These are phyloP conservation scores for Patella ulyssiponensis DNA, from an alignment of 2,888 invertebrate species.

Conservation along the genomic window DNA sequence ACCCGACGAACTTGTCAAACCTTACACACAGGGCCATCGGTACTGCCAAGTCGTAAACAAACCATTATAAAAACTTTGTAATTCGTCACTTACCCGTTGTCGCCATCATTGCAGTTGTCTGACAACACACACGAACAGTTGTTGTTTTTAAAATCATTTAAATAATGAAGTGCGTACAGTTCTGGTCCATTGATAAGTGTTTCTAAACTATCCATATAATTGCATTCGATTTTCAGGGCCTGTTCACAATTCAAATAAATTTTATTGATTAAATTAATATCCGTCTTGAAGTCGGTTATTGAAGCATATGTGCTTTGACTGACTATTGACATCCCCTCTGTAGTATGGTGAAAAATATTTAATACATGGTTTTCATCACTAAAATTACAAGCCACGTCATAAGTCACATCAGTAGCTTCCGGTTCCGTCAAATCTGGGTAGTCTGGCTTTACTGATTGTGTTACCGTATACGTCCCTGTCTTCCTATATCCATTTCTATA, in stretches of 20 bases:
- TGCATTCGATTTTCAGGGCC: background rate
- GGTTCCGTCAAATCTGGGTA: too few relatives aligned
- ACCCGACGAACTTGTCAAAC: too few relatives aligned
- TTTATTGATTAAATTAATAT: background rate
- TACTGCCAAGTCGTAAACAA: too few relatives aligned
- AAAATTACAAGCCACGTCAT: too few relatives aligned
- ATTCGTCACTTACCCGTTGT: background rate
- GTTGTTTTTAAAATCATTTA: too few relatives aligned
- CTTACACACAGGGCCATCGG: too few relatives aligned
- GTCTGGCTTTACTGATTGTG: background rate
- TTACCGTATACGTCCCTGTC: constrained; percentile 7
- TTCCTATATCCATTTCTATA: constrained; percentile 3
- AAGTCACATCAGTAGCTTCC: too few relatives aligned
- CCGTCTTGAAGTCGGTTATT: too few relatives aligned
- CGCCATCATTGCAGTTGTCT: background rate
- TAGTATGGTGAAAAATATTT: background rate
- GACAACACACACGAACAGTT: background rate
- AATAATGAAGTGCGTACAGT: too few relatives aligned
- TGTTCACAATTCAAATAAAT: background rate
- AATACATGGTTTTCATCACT: background rate
- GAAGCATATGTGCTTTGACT: too few relatives aligned
- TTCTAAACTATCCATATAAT: background rate
- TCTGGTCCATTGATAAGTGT: too few relatives aligned
- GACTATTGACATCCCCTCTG: background rate
- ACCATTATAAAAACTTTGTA: background rate